Base-by-base conservation (phyloP, 2,797 vertebrate species). In the Pseudochaenichthys georgianus region DNA sequence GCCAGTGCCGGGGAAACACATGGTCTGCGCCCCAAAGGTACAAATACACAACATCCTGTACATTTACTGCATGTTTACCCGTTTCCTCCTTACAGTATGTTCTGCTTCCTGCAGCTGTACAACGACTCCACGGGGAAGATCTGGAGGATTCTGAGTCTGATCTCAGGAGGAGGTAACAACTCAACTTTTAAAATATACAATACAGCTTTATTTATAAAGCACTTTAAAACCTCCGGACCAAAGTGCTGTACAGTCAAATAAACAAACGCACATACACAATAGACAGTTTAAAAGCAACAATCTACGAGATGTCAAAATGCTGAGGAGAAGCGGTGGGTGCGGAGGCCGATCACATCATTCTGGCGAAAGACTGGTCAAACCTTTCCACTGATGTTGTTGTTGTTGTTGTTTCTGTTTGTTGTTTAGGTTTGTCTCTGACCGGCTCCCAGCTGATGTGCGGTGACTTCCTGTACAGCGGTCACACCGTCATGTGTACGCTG, bases 1-100 rank as follows among this genome's bases (percentile, higher is more conserved):
- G 58, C 98, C 98, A 0, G 98, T 98, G 47, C 98, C 98, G 6
- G 97, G 97, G 19, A 95, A 95, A 89, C 97, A 99, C 91, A 97
- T 99, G 92, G 96, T 96, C 64, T 99, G 98, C 75, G 97, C 98
- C 0, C 97, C 98, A 0, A 99, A 99, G 96, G 98, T 98, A 78
- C 23, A 1, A 2, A 10, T 10, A 34, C 13, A 9, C 47, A 48
- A 66, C 8, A 53, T 6, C 8, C 5, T 10, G 0, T 15, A 23
- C 11, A 10, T 23, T 5, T 4, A 42, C 48, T 46, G 7, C 28
- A 17, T 2, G 2, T 9, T 0, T 17, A 3, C n/a, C 13, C 8
- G 48, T n/a, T 23, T 10, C 3, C 15, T 2, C 0, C 2, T 38
- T 8, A 38, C 34, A 38, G 34, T 38, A 28, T 59, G 1, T 17